phyloP scores from a whole-genome alignment of 2,797 vertebrate species.

The Helicolenus hilgendorfi region DNA sequence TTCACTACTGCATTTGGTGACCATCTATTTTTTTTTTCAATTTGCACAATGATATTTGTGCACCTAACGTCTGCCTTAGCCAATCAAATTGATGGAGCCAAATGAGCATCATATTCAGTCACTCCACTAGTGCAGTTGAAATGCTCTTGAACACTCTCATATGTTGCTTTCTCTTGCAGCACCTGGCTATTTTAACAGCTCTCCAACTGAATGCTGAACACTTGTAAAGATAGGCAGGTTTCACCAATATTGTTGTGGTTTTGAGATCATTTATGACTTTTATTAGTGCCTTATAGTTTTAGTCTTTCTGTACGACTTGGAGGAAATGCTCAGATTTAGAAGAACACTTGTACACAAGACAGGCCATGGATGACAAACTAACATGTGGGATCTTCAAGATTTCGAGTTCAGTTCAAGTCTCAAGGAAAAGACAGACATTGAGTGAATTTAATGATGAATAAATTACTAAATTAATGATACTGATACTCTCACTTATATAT shows the following conservation, averaged over 20 bases:
- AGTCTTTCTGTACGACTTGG: not conserved
- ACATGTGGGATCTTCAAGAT: not conserved
- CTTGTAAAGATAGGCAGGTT: not conserved
- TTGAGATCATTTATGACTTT: not conserved
- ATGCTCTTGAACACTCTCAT: slow-evolving; percentile 39
- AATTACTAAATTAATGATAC: not conserved
- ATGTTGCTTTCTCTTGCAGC: slow-evolving; percentile 20
- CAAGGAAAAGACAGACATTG: not conserved
- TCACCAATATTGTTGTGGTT: not conserved
- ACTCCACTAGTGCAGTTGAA: slow-evolving; percentile 40
- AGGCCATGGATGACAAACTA: not conserved
- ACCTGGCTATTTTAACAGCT: slow-evolving; percentile 45
- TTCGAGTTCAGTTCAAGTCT: not conserved
- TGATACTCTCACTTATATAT: slow-evolving; percentile 6
- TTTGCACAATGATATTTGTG: not conserved
- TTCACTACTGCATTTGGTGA: slow-evolving; percentile 9
- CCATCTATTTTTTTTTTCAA: not conserved
- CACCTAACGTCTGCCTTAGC: not conserved
- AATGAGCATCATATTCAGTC: slow-evolving; percentile 36
- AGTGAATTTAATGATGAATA: not conserved
- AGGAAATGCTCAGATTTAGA: not conserved
- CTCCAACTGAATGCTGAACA: slow-evolving; percentile 6
- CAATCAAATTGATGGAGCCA: slow-evolving; percentile 18
- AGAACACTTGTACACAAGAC: not conserved
- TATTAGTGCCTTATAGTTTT: not conserved